Base-by-base conservation (phyloP, 2,888 invertebrate genomes). In the Andrena dorsata region DNA sequence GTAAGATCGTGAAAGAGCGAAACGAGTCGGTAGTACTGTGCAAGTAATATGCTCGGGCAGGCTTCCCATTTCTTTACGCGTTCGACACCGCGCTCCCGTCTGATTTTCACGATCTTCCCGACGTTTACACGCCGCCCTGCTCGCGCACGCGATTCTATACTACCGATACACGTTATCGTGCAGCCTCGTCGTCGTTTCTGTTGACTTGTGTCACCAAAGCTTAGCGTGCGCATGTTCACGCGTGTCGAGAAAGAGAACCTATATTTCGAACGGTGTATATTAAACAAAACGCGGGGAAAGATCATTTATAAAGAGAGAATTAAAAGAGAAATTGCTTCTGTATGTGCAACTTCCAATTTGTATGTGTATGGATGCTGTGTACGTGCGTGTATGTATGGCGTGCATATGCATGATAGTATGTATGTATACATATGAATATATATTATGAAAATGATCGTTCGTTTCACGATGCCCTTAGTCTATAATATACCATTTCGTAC, bases 261-360 rank as follows among this genome's bases (percentile, higher is more conserved):
- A 23, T 53, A 23, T 71, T 71, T 81, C 63, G 47, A 41, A 60
- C 35, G 13, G 28, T 32, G 41, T 76, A 49, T 68, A 68, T 63
- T 71, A 63, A 63, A 6, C 8, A 51, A 30, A 8, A 66, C 64
- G 56, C 49, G 58, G 23, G 16, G 30, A 73, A 77, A 84, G 56
- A 23, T 73, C 47, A 76, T 88, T 84, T 88, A 88, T 85, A 32
- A 76, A 73, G 60, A 86, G 60, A 47, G 30, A 71, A 49, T 76
- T 69, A 23, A 26, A 26, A 20, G 53, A 56, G 4, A 61, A 66
- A 63, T 82, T 86, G 70, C 82, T 84, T 82, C 70, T 66, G 83
- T 85, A 92, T 87, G 90, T 92, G 90, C 90, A 92, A 91, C 89
- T 86, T 89, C 87, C 87, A 86, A 86, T 89, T 88, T 85, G 13